Percentiles rank a stretch among this genome's conserved stretches.
These are phyloP conservation scores for Melanocharis versteri DNA, from an alignment of 2,113 vertebrate genomes.

Conservation along the genomic window DNA sequence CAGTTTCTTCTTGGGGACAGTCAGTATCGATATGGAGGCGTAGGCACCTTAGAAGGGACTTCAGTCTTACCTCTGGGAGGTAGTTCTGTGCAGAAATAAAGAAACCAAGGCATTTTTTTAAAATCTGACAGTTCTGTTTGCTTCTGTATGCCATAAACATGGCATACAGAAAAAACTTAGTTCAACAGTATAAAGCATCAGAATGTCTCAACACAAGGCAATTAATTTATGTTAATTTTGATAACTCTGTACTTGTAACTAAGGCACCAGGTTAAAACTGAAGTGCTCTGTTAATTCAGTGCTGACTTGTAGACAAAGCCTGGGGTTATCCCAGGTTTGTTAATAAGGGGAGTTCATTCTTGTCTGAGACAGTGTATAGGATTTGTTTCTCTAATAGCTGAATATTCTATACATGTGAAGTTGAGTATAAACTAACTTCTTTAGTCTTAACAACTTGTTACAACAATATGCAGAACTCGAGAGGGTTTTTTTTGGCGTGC, in stretches of 20 bases:
- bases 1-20: constrained; percentile 46
- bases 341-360: not conserved
- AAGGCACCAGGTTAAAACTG: constrained; percentile 40
- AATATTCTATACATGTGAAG: not conserved
- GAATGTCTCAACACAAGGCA: not conserved
- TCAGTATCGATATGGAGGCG: constrained; percentile 65
- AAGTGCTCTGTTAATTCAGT: not conserved
- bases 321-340: not conserved
- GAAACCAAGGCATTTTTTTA: constrained; percentile 28
- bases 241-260: not conserved
- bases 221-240: not conserved
- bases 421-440: not conserved
- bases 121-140: not conserved
- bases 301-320: not conserved
- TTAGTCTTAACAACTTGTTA: not conserved
- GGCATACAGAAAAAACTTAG: not conserved
- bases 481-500: not conserved
- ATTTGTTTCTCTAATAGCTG: not conserved
- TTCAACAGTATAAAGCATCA: not conserved
- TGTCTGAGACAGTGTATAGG: not conserved
- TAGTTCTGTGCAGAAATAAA: constrained; percentile 76
- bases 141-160: constrained; percentile 38
- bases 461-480: not conserved
- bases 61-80: constrained; percentile 75
- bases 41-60: constrained; percentile 71